Evolutionary conservation across 2,797 vertebrate genomes (phyloP).

Genomic region (Characodon lateralis): DNA sequence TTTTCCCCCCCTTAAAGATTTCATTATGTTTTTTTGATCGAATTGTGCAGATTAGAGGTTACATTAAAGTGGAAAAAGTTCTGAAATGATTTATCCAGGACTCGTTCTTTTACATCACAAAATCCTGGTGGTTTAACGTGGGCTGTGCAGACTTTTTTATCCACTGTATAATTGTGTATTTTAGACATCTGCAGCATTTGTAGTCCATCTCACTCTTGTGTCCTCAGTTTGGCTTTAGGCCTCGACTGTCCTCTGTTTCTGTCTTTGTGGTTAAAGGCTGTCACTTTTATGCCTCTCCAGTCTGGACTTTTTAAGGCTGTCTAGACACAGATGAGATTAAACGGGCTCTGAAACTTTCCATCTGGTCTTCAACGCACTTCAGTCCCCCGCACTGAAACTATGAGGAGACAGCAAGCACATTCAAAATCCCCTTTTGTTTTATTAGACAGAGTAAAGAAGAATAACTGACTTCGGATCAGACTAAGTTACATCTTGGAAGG

Average conservation of each 20-base stretch:
- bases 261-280: constrained; percentile 31
- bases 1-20: not conserved
- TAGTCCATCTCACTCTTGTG: not conserved
- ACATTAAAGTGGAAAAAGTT: not conserved
- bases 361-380: constrained; percentile 55
- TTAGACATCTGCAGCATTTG: not conserved
- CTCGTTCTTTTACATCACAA: not conserved
- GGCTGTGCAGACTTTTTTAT: not conserved
- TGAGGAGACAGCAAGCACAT: constrained; percentile 47
- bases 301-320: constrained; percentile 41
- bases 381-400: constrained; percentile 42
- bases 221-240: not conserved
- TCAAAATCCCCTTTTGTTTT: constrained; percentile 31
- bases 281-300: constrained; percentile 36
- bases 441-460: constrained; percentile 30
- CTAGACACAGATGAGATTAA: constrained; percentile 64
- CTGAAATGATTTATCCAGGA: not conserved
- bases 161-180: not conserved
- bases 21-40: no score
- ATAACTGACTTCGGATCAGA: constrained; percentile 30
- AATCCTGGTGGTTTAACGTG: not conserved
- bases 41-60: not conserved
- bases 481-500: constrained; percentile 65
- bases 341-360: constrained; percentile 60
- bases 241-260: not conserved